phyloP scores from a whole-genome alignment of 2,888 invertebrate species.

The Tiliacea citrago region DNA sequence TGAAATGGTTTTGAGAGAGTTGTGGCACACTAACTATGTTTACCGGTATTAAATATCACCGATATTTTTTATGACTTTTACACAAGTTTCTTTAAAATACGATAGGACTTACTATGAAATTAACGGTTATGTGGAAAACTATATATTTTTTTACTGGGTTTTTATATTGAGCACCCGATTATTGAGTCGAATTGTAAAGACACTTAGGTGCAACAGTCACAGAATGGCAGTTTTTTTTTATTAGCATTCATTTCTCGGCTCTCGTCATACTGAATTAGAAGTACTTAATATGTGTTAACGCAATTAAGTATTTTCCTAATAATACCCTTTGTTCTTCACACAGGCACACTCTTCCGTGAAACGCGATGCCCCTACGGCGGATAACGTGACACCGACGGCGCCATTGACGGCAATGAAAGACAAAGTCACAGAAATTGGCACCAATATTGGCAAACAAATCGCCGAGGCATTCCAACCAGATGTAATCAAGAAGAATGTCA shows the following conservation, averaged over 20 bases:
- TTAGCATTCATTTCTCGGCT: too few species aligned
- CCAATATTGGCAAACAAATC: rapidly evolving
- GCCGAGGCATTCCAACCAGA: background rate
- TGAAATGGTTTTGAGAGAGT: background rate
- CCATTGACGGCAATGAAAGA: background rate
- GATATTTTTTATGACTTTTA: background rate
- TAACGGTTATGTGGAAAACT: background rate
- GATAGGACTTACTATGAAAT: background rate
- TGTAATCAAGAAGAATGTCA: background rate
- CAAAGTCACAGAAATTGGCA: rapidly evolving
- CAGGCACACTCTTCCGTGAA: conserved; percentile 79
- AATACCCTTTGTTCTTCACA: background rate
- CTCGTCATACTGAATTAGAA: too few species aligned
- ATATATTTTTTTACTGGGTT: background rate
- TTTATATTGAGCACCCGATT: background rate
- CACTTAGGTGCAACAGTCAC: too few species aligned
- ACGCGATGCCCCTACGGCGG: conserved; percentile 76
- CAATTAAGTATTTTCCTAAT: background rate
- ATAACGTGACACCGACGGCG: rapidly evolving
- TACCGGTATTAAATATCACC: background rate
- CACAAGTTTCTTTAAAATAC: background rate
- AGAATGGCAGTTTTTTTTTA: too few species aligned
- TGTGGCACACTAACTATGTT: background rate
- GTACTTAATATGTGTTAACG: too few species aligned
- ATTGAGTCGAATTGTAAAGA: background rate